Conservation (phyloP, 2,113 vertebrate genomes). For the Alexandromys fortis region DNA sequence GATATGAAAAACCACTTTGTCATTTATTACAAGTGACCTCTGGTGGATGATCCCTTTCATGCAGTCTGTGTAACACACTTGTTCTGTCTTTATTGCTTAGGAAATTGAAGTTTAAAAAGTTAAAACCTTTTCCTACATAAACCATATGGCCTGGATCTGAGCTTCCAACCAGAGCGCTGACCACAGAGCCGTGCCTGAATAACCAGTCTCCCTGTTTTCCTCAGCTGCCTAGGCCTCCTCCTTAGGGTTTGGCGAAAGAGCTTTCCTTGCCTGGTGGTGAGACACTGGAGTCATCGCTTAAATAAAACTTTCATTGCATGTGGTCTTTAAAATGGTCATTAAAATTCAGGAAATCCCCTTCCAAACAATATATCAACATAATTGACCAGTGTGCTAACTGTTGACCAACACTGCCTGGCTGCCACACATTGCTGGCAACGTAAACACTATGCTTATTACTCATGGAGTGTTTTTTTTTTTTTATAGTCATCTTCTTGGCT, state of each 20-base stretch:
- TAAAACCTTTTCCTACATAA: background rate
- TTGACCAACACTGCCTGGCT: background rate
- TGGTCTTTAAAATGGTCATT: slow-evolving; percentile 43
- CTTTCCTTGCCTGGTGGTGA: background rate
- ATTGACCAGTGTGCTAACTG: background rate
- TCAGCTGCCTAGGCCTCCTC: too few species aligned
- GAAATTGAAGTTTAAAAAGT: background rate
- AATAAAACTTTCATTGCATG: background rate
- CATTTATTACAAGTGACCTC: background rate
- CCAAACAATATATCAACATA: slow-evolving; percentile 35
- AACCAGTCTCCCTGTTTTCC: background rate
- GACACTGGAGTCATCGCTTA: background rate
- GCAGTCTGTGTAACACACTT: background rate
- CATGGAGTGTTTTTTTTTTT: slow-evolving; percentile 12
- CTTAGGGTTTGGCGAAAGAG: background rate
- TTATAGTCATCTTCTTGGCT: slow-evolving; percentile 26
- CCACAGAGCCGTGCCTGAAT: background rate
- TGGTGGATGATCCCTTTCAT: background rate
- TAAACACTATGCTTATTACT: background rate
- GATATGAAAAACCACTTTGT: background rate
- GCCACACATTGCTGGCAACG: background rate
- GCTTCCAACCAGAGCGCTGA: background rate
- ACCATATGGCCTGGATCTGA: background rate
- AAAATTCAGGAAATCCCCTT: slow-evolving; percentile 60
- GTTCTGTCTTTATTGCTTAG: background rate